Evolutionary conservation across 2,113 vertebrate species (phyloP).

Genomic region (Mirza zaza): DNA sequence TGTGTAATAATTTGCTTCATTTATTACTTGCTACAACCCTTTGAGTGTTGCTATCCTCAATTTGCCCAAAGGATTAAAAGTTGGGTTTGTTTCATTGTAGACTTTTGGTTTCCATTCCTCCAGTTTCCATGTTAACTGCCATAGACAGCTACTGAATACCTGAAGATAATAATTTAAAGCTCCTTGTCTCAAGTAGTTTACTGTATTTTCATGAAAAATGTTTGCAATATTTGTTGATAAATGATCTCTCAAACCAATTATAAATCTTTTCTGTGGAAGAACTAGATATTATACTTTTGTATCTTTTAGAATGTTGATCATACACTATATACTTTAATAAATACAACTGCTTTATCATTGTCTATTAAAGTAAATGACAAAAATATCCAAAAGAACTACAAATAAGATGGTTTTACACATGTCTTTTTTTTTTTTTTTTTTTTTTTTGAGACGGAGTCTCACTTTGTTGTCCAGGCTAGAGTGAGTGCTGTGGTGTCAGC

Average conservation of each 20-base stretch:
- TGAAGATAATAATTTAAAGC: background rate
- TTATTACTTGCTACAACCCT: background rate
- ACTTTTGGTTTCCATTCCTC: background rate
- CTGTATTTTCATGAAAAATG: background rate
- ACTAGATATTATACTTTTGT: background rate
- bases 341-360: background rate
- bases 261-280: background rate
- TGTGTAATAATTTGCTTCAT: background rate
- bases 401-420: background rate
- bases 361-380: constrained; percentile 17
- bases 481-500: no score
- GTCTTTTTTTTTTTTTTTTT: background rate
- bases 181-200: background rate
- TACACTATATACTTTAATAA: background rate
- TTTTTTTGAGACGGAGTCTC: no score
- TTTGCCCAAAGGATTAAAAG: background rate
- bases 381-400: background rate
- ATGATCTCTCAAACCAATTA: background rate
- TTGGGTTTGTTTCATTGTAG: background rate
- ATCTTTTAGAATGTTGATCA: background rate
- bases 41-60: background rate
- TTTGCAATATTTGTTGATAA: background rate
- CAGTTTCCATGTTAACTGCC: background rate
- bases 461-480: no score
- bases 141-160: background rate